phyloP scores from a whole-genome alignment of 2,797 vertebrate genomes.

The Microhierax caerulescens region DNA sequence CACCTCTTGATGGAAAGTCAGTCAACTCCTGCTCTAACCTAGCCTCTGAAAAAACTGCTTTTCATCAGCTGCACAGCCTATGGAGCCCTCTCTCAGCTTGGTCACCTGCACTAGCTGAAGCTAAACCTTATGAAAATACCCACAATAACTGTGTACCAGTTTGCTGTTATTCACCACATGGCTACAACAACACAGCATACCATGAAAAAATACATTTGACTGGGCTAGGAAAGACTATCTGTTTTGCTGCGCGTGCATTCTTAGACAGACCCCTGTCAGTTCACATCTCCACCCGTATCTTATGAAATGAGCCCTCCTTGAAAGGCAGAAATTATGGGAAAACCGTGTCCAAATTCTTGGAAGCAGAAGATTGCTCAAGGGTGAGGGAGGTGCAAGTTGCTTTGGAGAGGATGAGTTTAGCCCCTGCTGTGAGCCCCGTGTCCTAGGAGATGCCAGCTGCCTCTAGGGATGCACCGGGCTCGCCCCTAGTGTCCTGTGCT shows the following conservation, averaged over 20 bases:
- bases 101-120: not conserved
- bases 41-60: not conserved
- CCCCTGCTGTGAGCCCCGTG: not conserved
- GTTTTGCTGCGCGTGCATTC: not conserved
- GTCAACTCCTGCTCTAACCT: not conserved
- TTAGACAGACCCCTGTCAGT: not conserved
- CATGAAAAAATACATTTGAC: not conserved
- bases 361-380: not conserved
- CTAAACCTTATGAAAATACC: not conserved
- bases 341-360: not conserved
- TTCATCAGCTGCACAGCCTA: not conserved
- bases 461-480: not conserved
- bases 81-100: not conserved
- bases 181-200: not conserved
- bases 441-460: not conserved
- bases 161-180: not conserved
- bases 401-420: not conserved
- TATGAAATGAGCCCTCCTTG: not conserved
- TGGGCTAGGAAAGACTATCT: not conserved
- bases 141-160: not conserved
- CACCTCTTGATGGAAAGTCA: not conserved
- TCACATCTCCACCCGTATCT: not conserved
- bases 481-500: fast-evolving
- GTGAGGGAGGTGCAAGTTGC: not conserved
- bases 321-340: not conserved